These are phyloP conservation scores for Formicarius rufipectus DNA, from an alignment of 2,113 vertebrate species.

Conservation along the genomic window DNA sequence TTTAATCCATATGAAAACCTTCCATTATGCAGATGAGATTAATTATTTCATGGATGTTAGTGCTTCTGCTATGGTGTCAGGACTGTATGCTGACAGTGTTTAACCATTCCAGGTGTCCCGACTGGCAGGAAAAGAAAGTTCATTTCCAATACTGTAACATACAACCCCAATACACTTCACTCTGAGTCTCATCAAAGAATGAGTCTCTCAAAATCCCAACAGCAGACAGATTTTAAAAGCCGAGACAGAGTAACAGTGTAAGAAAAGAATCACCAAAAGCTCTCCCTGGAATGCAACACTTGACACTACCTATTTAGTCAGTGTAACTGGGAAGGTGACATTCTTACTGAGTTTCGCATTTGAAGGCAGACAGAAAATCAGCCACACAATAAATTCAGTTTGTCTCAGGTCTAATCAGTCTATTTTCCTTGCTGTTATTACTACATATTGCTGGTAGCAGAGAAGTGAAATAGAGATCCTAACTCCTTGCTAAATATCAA, in stretches of 20 bases:
- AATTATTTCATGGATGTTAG: background rate
- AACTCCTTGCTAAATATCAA: background rate
- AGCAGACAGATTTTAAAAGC: background rate
- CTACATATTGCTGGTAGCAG: background rate
- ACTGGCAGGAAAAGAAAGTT: slow-evolving; percentile 19
- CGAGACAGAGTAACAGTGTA: background rate
- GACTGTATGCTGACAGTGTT: background rate
- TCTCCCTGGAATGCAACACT: background rate
- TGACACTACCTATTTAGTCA: background rate
- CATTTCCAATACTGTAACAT: slow-evolving; percentile 19
- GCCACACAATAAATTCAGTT: background rate
- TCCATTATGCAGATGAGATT: background rate
- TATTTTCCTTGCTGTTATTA: background rate
- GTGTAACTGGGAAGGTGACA: background rate
- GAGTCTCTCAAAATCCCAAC: background rate
- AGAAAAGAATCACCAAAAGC: background rate
- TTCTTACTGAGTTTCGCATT: background rate
- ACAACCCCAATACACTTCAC: background rate
- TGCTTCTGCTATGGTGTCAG: background rate
- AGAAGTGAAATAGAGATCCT: background rate
- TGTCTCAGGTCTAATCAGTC: background rate
- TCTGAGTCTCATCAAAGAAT: slow-evolving; percentile 23
- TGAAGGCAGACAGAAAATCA: background rate
- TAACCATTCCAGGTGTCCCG: slow-evolving; percentile 16
- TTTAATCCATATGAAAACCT: background rate